Evolutionary conservation across 1,140 invertebrate genomes (phyloP), one percentile per base, ranked within the genome.

Genomic region (Drosophila mauritiana): DNA sequence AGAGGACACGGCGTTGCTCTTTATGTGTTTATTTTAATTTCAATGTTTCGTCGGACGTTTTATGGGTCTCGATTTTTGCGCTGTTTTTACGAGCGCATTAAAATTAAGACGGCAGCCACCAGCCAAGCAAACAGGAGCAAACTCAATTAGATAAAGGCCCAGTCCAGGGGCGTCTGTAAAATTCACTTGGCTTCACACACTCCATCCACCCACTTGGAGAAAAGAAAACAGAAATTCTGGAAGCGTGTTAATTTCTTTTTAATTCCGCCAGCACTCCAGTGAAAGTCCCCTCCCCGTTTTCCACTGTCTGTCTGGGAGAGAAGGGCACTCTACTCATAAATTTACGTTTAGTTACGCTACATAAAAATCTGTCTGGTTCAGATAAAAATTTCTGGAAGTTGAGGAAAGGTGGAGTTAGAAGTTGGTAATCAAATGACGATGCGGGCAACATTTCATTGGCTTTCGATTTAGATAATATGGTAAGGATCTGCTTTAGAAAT

Each of bases 11-110:
- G 70, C 36, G 62, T 39, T 8, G 55, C 54, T 31, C 58, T 77
- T 86, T 79, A 86, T 86, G 83, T 83, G 79, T 88, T 86, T 86
- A 86, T 86, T 86, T 86, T 86, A 86, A 86, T 86, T 86, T 88
- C 78, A 85, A 78, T 84, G 81, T 84, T 76, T 57, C 67, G 52
- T 57, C 46, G 57, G 56, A 42, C 65, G 51, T 86, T 88, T 86
- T 88, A 86, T 86, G 77, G 67, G 59, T 88, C 68, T 80, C 72
- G 79, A 77, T 83, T 88, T 86, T 88, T 86, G 79, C 83, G 83
- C 83, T 68, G 81, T 75, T 79, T 86, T 86, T 86, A 88, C 83
- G 82, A 86, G 83, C 55, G 54, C 79, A 86, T 86, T 86, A 86
- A 86, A 79, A 88, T 79, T 79, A 86, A 86, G 83, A 77, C 75